These are phyloP conservation scores for Orestias chungarensis DNA, from an alignment of 2,797 vertebrate species.

Conservation along the genomic window DNA sequence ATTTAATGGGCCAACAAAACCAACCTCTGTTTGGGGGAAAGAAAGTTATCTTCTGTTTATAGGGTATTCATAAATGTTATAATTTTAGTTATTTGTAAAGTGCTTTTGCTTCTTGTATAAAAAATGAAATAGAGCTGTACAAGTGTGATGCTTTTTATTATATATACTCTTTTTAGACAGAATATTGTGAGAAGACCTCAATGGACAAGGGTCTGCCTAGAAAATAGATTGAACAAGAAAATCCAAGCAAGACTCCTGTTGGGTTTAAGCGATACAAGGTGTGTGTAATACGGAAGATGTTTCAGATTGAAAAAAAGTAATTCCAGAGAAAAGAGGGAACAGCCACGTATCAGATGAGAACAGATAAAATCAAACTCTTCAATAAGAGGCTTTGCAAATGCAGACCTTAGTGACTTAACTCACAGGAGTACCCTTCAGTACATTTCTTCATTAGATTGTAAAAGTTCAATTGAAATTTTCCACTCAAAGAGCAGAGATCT, in stretches of 20 bases:
- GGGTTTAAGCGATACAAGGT: slow-evolving; percentile 3
- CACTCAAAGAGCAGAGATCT: slow-evolving; percentile 39
- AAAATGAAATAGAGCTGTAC: not conserved
- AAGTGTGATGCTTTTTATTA: not conserved
- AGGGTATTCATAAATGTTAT: not conserved
- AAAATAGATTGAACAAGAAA: not conserved
- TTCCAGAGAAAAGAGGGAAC: not conserved
- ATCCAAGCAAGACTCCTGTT: not conserved
- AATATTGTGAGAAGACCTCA: slow-evolving; percentile 1
- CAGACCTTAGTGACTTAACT: slow-evolving; percentile 42
- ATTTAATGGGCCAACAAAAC: too few species aligned
- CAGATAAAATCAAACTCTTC: slow-evolving; percentile 1
- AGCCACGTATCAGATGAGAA: slow-evolving; percentile 5
- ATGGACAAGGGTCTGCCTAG: not conserved
- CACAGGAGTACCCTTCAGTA: slow-evolving; percentile 39
- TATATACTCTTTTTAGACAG: not conserved
- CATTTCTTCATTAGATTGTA: slow-evolving; percentile 54
- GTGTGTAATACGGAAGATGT: slow-evolving; percentile 3
- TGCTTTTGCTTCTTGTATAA: not conserved
- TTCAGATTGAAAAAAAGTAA: slow-evolving; percentile 10
- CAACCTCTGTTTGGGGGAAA: too few species aligned
- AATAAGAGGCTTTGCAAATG: slow-evolving; percentile 20
- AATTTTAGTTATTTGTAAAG: not conserved
- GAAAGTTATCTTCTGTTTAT: not conserved
- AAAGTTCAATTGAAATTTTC: slow-evolving; percentile 42